Base-by-base conservation (phyloP, 2,888 invertebrate genomes). In the Lasioglossum leucozonium region DNA sequence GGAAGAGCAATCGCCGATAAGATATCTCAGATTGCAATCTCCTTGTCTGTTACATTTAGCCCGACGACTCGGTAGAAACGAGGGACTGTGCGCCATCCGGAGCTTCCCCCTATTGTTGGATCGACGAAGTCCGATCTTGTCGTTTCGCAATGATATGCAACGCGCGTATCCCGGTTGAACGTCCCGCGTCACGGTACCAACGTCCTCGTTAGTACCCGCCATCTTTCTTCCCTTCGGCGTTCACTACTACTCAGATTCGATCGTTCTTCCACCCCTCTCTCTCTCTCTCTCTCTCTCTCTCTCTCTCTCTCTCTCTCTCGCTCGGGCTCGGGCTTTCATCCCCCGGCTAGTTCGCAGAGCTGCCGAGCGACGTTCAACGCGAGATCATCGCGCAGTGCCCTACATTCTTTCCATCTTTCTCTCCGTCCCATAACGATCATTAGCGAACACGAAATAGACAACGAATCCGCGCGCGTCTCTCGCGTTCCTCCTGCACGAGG, bases 361-460 rank as follows among this genome's bases (percentile, higher is more conserved):
- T 55, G 76, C 78, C 80, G 58, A 71, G 65, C 78, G 67, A 72
- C 58, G 77, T 82, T 73, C 81, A 77, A 75, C 72, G 72, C 81
- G n/a, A 77, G 79, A 80, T 78, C 82, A 78, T 77, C 73, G 67
- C 73, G 67, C 77, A 58, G 47, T 72, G 78, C 42, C 81, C 79
- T 75, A 75, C 85, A 80, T 80, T 62, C 42, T 44, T 72, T 34
- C 18, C 73, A 16, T 58, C 51, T 51, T 34, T 51, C 71, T 72
- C 65, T 44, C 72, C 75, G 42, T 30, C 34, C 37, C 62, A 58
- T 47, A 81, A 58, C 72, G 51, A 72, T 72, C 72, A 72, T 82
- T 67, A 77, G 69, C 67, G 72, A 79, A 79, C 82, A 79, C 79
- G 81, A 89, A 87, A 85, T 89, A 85, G 30, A 62, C 81, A 81